phyloP scores from a whole-genome alignment of 2,888 invertebrate genomes.

The Caradrina clavipalpis region DNA sequence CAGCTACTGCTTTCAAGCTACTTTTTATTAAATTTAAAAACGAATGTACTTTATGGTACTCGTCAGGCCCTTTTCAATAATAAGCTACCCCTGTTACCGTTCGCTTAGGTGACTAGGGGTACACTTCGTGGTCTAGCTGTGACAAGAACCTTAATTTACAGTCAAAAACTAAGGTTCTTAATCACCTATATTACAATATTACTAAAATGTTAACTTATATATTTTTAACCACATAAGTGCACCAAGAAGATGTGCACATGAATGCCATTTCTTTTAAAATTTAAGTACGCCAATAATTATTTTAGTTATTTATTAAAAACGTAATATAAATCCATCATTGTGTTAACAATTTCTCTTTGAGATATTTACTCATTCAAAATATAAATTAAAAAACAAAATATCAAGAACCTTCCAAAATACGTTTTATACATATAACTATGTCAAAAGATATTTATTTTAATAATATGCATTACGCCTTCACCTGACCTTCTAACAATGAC shows the following conservation, averaged over 20 bases:
- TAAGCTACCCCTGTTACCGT: no score
- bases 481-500: neutral
- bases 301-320: neutral
- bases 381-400: neutral
- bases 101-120: no score
- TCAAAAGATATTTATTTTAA: neutral
- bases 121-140: no score
- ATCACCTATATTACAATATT: constrained; percentile 5
- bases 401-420: neutral
- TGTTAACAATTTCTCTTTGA: no score
- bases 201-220: neutral
- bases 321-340: no score
- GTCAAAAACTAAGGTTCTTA: no score
- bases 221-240: neutral
- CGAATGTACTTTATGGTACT: neutral
- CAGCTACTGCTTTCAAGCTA: constrained; percentile 4
- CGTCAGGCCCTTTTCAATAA: no score
- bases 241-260: neutral
- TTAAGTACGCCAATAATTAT: neutral
- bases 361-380: neutral
- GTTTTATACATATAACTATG: neutral
- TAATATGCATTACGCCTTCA: no score
- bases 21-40: neutral
- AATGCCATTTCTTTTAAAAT: constrained; percentile 14
- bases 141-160: no score